Base-by-base conservation (phyloP, 2,113 vertebrate genomes). In the Chlorodrepanis virens region DNA sequence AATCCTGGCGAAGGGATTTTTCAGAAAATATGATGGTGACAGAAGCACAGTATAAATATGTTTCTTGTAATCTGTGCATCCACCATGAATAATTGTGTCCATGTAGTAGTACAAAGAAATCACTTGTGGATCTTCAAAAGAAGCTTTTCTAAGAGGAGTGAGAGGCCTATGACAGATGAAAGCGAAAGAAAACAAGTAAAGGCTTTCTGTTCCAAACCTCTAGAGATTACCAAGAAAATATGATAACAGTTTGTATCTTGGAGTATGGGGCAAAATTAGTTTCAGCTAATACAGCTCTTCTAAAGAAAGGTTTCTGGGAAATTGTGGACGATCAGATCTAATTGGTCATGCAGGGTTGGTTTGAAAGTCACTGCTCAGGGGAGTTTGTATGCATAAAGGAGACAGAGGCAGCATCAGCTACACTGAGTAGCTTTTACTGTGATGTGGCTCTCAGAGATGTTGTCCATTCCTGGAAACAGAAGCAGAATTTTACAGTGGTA, bases 21-120 rank as follows among this genome's bases (percentile, higher is more conserved):
- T 53, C 27, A 53, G 16, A 53, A 53, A 53, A 53, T 53, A 53
- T 53, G 27, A 53, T 17, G 10, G 27, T 29, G 50, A 53, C 28
- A 29, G 27, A 83, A 68, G 13, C 0, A 1, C 4, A 5, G 12
- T 54, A 9, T 19, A 67, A 84, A 40, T 14, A 44, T 21, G 1
- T 45, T 88, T 68, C 25, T 60, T 71, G 15, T 53, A 69, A 57
- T 83, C 20, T 69, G 20, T 88, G 63, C 9, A 47, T 50, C 12
- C 10, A 76, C 50, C 60, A 25, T 54, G 28, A 60, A 54, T 61
- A 78, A 59, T 19, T 54, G 24, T 56, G 29, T 52, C 24, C 1
- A 0, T 49, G 24, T 4, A 35, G 37, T 7, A 7, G 14, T 67
- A 68, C 37, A 56, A 87, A 79, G 33, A 37, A 81, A 72, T 57